Conservation (phyloP, 92 coral and sea anemone genomes). For the Siderastrea siderea region DNA sequence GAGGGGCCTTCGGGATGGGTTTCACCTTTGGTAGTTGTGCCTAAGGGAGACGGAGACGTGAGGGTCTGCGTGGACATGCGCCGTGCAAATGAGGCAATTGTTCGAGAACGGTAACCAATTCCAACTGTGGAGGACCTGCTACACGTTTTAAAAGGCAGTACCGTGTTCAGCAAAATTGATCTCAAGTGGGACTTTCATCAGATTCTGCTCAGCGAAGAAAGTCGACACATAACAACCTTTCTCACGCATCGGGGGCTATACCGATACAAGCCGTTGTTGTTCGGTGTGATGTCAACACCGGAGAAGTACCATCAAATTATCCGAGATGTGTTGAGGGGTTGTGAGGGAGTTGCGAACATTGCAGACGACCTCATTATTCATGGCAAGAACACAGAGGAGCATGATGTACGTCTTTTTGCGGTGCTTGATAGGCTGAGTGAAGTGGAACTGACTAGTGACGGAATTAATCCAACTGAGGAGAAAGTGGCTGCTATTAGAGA, state of each 20-base stretch:
- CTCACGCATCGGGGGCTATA: conserved; percentile 16
- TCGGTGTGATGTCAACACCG: neutral
- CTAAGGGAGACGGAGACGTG: neutral
- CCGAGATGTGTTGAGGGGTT: conserved; percentile 7
- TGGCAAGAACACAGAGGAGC: neutral
- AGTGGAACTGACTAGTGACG: conserved; percentile 18
- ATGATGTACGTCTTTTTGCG: conserved; percentile 7
- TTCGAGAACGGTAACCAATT: neutral
- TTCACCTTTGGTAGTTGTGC: conserved; percentile 11
- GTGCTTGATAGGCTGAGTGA: conserved; percentile 20
- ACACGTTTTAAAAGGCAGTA: neutral
- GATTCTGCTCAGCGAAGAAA: conserved; percentile 9
- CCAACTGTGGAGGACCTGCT: neutral
- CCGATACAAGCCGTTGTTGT: neutral
- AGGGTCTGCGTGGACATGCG: neutral
- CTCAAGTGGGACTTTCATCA: conserved; percentile 7
- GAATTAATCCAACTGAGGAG: conserved; percentile 51
- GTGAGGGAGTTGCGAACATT: neutral
- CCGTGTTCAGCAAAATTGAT: conserved; percentile 4
- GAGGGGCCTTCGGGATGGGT: conserved; percentile 5
- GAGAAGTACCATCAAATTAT: conserved; percentile 4
- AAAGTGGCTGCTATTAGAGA: conserved; percentile 54
- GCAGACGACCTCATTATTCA: conserved; percentile 9
- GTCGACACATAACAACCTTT: conserved; percentile 18
- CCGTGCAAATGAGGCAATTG: too few relatives aligned